Conservation (phyloP, 2,113 vertebrate genomes). For the Gulo gulo region DNA sequence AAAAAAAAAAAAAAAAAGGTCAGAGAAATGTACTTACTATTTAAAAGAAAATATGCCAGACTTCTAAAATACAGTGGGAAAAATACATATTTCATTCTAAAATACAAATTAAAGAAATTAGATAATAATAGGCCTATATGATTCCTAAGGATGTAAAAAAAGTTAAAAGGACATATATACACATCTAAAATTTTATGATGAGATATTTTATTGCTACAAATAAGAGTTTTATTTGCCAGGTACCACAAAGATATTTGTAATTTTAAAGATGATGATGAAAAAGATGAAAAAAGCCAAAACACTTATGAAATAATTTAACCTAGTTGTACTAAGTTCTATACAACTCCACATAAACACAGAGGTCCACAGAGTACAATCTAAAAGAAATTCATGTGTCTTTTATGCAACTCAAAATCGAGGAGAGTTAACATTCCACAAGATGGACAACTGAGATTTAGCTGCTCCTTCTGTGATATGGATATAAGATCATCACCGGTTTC, state of each 20-base stretch:
- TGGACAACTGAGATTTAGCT: background rate
- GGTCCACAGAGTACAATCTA: background rate
- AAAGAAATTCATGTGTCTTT: background rate
- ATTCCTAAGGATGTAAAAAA: conserved; percentile 6
- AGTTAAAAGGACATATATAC: background rate
- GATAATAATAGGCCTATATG: background rate
- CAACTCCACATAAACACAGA: background rate
- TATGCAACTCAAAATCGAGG: conserved; percentile 13
- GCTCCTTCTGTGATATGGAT: background rate
- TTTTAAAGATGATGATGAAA: conserved; percentile 47
- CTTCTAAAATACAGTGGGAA: conserved; percentile 22
- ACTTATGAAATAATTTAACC: background rate
- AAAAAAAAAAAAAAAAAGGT: background rate
- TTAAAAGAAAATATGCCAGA: conserved; percentile 21
- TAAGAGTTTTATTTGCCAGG: background rate
- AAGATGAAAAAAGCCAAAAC: background rate
- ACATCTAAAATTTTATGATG: conserved; percentile 34
- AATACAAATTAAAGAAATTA: background rate
- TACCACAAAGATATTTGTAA: conserved; percentile 16
- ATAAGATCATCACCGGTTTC: background rate
- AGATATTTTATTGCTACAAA: conserved; percentile 17
- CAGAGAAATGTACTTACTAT: conserved; percentile 17
- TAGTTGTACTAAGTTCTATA: background rate
- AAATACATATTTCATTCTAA: conserved; percentile 52
- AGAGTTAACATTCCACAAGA: background rate